Base-by-base conservation (phyloP, 2,888 invertebrate genomes). In the Pseudoips prasinana region DNA sequence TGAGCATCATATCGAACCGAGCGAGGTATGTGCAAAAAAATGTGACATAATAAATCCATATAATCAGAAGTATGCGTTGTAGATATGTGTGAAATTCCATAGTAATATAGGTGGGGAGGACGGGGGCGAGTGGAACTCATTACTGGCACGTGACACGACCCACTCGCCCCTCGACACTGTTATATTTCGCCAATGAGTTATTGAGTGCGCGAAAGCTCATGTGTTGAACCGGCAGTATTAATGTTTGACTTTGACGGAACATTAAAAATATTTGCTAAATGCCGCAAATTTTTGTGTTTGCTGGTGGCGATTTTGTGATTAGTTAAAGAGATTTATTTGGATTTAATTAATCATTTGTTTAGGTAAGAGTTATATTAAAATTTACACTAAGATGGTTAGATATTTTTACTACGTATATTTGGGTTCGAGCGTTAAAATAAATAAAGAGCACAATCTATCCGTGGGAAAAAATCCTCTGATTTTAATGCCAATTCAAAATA, bases 61-160 rank as follows among this genome's bases (percentile, higher is more conserved):
- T 81, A 80, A 82, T 83, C 78, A 77, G 66, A 69, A 66, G 71
- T 64, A 66, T 67, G 57, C 62, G 64, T 71, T 66, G 73, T 75
- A n/a, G n/a, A 83, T 80, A 83, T 80, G 86, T 85, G 87, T 80
- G 82, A 86, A 82, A 86, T 86, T 84, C 81, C 84, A 73, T 74
- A 72, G 73, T 69, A 64, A 53, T 60, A 54, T 58, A 41, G 51
- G 31, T 37, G 49, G 63, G 69, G 64, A 63, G 75, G 56, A 59
- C 40, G 72, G 75, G 77, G 75, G 52, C 39, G 77, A 59, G 60
- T 63, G 69, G 79, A 72, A 83, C 87, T 88, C 87, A 86, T 88
- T 88, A 88, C 79, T 58, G 81, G 76, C 87, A 88, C 86, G 87
- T 88, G 87, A 86, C 84, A 85, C 83, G 75, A 63, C 72, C 74